phyloP scores from a whole-genome alignment of 2,797 vertebrate genomes.

The Calcarius lapponicus region DNA sequence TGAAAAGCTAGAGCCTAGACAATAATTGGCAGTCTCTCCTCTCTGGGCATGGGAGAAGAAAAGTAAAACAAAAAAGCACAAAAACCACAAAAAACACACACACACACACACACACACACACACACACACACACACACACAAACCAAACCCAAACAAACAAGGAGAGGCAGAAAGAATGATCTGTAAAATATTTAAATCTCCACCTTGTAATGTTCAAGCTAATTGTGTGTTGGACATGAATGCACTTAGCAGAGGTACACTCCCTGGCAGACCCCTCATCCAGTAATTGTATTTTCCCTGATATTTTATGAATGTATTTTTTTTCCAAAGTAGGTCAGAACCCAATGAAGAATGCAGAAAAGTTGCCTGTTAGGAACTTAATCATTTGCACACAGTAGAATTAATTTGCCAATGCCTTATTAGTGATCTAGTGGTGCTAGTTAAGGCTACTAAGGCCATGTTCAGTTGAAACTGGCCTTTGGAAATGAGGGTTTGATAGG shows the following conservation, averaged over 20 bases:
- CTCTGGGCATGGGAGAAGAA: neutral
- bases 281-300: neutral
- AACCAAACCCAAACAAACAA: neutral
- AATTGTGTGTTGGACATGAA: rapidly evolving
- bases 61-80: neutral
- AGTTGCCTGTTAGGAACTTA: neutral
- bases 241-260: neutral
- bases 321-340: neutral
- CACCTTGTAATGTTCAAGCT: neutral
- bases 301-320: neutral
- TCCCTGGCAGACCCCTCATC: neutral
- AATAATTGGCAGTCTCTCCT: neutral
- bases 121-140: too few species aligned
- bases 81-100: neutral
- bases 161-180: neutral
- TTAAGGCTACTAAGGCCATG: neutral
- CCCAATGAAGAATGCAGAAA: neutral
- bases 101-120: too few species aligned
- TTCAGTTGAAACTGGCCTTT: neutral
- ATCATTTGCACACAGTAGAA: neutral
- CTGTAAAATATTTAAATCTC: neutral
- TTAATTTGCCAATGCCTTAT: neutral
- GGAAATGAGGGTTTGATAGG: neutral
- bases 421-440: neutral
- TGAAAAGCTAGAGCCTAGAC: neutral